These are phyloP conservation scores for Dendrolimus kikuchii DNA, from an alignment of 1,140 invertebrate species.

Conservation along the genomic window DNA sequence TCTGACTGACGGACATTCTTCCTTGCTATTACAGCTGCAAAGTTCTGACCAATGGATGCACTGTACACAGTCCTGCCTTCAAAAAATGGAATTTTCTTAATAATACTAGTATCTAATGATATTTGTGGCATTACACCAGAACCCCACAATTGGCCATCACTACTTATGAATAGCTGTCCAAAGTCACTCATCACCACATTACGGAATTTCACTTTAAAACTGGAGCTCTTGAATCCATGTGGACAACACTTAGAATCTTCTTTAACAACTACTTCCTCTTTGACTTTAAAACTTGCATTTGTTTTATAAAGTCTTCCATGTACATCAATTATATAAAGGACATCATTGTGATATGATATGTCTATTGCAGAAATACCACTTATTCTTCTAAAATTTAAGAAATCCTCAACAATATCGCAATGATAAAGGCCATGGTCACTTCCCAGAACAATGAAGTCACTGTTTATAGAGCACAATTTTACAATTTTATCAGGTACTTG, in stretches of 20 bases:
- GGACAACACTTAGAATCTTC: slow-evolving; percentile 77
- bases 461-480: slow-evolving; percentile 55
- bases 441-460: slow-evolving; percentile 58
- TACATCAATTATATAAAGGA: slow-evolving; percentile 76
- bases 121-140: slow-evolving; percentile 82
- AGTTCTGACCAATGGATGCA: slow-evolving; percentile 78
- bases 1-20: slow-evolving; percentile 70
- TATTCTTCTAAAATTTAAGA: slow-evolving; percentile 52
- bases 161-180: slow-evolving; percentile 77
- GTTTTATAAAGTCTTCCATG: slow-evolving; percentile 76
- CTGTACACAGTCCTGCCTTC: slow-evolving; percentile 76
- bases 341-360: slow-evolving; percentile 74
- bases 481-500: slow-evolving; percentile 60
- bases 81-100: slow-evolving; percentile 80
- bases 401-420: slow-evolving; percentile 47
- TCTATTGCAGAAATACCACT: slow-evolving; percentile 71
- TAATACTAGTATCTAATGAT: slow-evolving; percentile 73
- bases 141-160: slow-evolving; percentile 82
- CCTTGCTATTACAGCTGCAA: slow-evolving; percentile 80
- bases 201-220: slow-evolving; percentile 75
- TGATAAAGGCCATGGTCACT: slow-evolving; percentile 63
- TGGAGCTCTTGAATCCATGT: slow-evolving; percentile 76
- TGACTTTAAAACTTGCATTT: slow-evolving; percentile 67
- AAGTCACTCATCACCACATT: slow-evolving; percentile 75
- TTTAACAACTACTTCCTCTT: slow-evolving; percentile 76